These are phyloP conservation scores for Lepus townsendii DNA, from an alignment of 2,797 vertebrate species.

Conservation along the genomic window DNA sequence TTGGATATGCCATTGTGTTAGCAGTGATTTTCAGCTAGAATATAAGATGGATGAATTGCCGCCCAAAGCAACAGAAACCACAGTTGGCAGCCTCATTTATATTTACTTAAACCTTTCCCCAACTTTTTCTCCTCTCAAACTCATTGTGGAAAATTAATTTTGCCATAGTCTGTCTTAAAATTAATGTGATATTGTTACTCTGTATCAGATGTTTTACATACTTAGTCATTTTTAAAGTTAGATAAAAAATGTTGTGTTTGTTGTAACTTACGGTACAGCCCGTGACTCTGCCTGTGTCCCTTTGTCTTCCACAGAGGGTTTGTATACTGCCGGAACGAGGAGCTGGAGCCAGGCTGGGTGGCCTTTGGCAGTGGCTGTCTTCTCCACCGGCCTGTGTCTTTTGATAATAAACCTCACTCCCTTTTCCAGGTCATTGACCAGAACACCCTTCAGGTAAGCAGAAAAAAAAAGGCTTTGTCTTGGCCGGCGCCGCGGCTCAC, in stretches of 20 bases:
- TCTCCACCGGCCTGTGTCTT: conserved; percentile 96
- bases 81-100: conserved; percentile 5
- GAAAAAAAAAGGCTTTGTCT: neutral
- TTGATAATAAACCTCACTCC: conserved; percentile 98
- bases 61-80: conserved; percentile 38
- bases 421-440: conserved; percentile 98
- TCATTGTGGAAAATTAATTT: conserved; percentile 61
- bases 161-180: neutral
- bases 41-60: conserved; percentile 59
- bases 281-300: neutral
- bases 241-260: neutral
- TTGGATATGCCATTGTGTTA: conserved; percentile 53
- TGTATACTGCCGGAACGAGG: conserved; percentile 98
- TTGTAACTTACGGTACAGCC: neutral
- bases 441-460: conserved; percentile 96
- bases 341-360: conserved; percentile 97
- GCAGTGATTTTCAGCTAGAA: conserved; percentile 24
- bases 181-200: neutral
- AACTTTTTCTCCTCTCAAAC: neutral
- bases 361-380: conserved; percentile 94
- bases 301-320: conserved; percentile 92
- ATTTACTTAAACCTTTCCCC: conserved; percentile 37
- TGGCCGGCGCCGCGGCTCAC: neutral
- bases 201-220: conserved; percentile 24
- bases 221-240: neutral